A percentile compares a stretch with the other conserved stretches of the same genome.
phyloP scores from a whole-genome alignment of 2,797 vertebrate genomes.

The Danionella dracula region DNA sequence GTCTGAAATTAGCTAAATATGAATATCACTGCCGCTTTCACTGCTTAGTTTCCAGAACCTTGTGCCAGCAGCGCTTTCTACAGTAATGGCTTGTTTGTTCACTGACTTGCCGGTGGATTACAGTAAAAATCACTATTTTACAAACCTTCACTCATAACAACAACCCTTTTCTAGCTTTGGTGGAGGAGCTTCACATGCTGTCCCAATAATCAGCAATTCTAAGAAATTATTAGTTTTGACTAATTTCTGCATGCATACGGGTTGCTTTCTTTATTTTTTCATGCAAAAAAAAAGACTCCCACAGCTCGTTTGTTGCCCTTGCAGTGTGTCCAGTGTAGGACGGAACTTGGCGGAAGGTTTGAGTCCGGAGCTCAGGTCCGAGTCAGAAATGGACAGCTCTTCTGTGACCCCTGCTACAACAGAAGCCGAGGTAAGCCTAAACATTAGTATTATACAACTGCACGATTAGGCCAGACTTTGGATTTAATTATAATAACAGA shows the following conservation, averaged over 20 bases:
- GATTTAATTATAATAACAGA: too few relatives aligned
- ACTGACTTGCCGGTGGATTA: too few relatives aligned
- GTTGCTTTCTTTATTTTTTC: not conserved
- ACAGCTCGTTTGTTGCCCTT: conserved; percentile 24
- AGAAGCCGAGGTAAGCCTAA: conserved; percentile 78
- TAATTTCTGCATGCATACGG: not conserved
- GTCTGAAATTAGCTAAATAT: too few relatives aligned
- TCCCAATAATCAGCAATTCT: not conserved
- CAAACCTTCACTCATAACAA: not conserved
- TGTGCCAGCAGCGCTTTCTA: too few relatives aligned
- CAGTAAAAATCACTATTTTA: not conserved
- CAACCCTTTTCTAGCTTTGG: not conserved
- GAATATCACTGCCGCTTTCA: too few relatives aligned
- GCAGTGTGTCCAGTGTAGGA: conserved; percentile 81
- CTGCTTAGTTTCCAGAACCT: too few relatives aligned
- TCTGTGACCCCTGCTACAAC: conserved; percentile 87
- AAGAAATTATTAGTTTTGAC: not conserved
- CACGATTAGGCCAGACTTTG: too few relatives aligned
- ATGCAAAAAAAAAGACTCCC: conserved; percentile 11
- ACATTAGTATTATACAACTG: not conserved
- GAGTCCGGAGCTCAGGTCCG: conserved; percentile 80
- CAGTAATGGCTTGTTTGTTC: not conserved
- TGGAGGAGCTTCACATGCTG: not conserved
- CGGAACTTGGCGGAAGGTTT: conserved; percentile 73
- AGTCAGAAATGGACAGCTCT: conserved; percentile 79